phyloP scores from a whole-genome alignment of 2,888 invertebrate genomes.

The Dicranocentrus wangi region DNA sequence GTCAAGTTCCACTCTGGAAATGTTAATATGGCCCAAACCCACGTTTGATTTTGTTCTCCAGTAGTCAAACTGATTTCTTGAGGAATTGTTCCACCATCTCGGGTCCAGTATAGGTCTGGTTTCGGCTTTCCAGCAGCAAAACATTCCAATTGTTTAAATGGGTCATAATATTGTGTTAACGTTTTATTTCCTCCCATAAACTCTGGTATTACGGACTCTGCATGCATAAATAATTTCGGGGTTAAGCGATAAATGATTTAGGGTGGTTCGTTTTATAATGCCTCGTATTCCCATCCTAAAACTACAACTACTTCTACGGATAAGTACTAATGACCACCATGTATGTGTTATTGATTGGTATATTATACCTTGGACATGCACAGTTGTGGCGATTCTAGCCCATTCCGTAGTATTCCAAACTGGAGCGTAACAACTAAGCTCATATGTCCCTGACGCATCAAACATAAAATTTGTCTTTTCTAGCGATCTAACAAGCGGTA shows the following conservation, averaged over 20 bases:
- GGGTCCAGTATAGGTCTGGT: conserved; percentile 55
- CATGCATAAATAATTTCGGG: background rate
- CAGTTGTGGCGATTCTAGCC: conserved; percentile 32
- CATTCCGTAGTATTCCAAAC: conserved; percentile 59
- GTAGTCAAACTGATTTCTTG: conserved; percentile 42
- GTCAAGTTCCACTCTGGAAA: conserved; percentile 48
- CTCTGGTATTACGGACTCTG: conserved; percentile 49
- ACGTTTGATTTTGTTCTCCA: conserved; percentile 59
- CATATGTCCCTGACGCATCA: conserved; percentile 42
- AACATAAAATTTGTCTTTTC: conserved; percentile 6
- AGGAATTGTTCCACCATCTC: conserved; percentile 59
- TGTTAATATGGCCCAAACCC: conserved; percentile 45
- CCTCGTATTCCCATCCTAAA: too few relatives aligned
- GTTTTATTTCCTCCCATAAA: conserved; percentile 57
- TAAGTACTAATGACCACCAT: too few relatives aligned
- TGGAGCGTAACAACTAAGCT: conserved; percentile 51
- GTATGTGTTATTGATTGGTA: too few relatives aligned
- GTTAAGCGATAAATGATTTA: too few relatives aligned
- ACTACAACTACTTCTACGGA: too few relatives aligned
- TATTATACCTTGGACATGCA: conserved; percentile 44
- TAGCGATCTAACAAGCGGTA: conserved; percentile 20
- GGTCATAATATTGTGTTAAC: conserved; percentile 47
- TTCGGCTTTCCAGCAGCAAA: conserved; percentile 56
- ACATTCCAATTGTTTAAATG: conserved; percentile 51
- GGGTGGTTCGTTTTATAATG: too few relatives aligned